These are phyloP conservation scores for Crax fasciolata DNA, from an alignment of 2,797 vertebrate species.

Conservation along the genomic window DNA sequence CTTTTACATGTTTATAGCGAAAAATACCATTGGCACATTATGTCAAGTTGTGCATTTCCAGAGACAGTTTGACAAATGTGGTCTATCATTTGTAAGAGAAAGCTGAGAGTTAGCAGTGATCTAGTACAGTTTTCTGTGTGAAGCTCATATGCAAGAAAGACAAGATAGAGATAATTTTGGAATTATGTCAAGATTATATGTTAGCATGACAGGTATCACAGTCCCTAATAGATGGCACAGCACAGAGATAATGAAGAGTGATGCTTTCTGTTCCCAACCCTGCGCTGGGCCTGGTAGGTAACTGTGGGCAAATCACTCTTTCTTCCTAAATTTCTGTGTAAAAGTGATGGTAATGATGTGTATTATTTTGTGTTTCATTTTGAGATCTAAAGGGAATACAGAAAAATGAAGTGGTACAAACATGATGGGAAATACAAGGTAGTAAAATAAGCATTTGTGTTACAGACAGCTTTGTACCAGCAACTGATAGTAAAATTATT, in stretches of 20 bases:
- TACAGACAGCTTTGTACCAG: conserved; percentile 31
- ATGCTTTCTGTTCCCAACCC: conserved; percentile 32
- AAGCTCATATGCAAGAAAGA: background rate
- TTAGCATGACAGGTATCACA: conserved; percentile 42
- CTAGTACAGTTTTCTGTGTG: background rate
- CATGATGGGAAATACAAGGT: conserved; percentile 1
- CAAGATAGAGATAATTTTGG: conserved; percentile 28
- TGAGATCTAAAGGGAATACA: conserved; percentile 27
- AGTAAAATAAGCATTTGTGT: conserved; percentile 40
- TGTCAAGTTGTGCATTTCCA: background rate
- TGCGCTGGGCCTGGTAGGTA: conserved; percentile 21
- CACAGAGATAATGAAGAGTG: conserved; percentile 47
- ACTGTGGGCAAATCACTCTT: conserved; percentile 32
- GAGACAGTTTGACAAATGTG: background rate
- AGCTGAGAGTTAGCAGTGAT: background rate
- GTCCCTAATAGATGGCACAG: conserved; percentile 8
- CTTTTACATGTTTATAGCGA: background rate
- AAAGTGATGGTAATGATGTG: background rate
- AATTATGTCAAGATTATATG: conserved; percentile 41
- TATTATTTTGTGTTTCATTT: conserved; percentile 20
- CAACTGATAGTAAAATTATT: conserved; percentile 53
- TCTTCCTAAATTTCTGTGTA: background rate
- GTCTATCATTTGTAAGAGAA: background rate
- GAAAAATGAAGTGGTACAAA: background rate
- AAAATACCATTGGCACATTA: background rate